Evolutionary conservation across 2,888 invertebrate species (phyloP).

Genomic region (Hypena proboscidalis): DNA sequence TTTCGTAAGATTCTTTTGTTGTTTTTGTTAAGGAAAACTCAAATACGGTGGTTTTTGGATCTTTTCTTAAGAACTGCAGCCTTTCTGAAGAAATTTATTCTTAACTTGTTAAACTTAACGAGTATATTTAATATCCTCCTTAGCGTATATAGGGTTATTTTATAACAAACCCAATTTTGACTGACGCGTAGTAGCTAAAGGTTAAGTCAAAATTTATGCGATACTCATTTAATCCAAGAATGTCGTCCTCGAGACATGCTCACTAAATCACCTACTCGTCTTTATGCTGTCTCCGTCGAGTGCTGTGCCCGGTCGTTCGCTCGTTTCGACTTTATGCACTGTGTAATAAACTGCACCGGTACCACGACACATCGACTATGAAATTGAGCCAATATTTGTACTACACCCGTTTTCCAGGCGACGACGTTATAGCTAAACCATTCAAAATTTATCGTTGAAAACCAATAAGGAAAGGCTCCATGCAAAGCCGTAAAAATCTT

Average conservation of each 20-base stretch:
- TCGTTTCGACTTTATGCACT: slow-evolving; percentile 59
- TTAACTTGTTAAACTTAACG: slow-evolving; percentile 18
- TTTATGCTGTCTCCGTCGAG: slow-evolving; percentile 45
- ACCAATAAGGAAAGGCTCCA: slow-evolving; percentile 26
- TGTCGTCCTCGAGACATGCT: slow-evolving; percentile 24
- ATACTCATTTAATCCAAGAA: slow-evolving; percentile 29
- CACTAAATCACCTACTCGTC: slow-evolving; percentile 31
- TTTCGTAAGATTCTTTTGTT: slow-evolving; percentile 9
- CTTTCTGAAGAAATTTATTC: neutral
- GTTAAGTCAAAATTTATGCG: slow-evolving; percentile 31
- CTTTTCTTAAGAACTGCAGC: too few species aligned
- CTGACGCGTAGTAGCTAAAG: slow-evolving; percentile 25
- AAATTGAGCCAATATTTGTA: slow-evolving; percentile 45
- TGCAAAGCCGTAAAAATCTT: slow-evolving; percentile 36
- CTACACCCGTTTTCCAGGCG: slow-evolving; percentile 22
- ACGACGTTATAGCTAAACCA: slow-evolving; percentile 27
- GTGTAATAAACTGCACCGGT: slow-evolving; percentile 62
- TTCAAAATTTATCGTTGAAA: slow-evolving; percentile 51
- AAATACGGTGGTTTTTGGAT: neutral
- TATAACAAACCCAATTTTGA: slow-evolving; percentile 34
- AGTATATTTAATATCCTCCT: slow-evolving; percentile 21
- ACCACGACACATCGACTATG: slow-evolving; percentile 49
- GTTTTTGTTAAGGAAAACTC: slow-evolving; percentile 5
- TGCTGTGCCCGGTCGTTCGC: slow-evolving; percentile 52
- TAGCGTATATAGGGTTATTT: too few species aligned